A percentile compares a stretch with the other conserved stretches of the same genome.
Evolutionary conservation across 2,888 invertebrate species (phyloP).

Genomic region (Charanyca ferruginea): DNA sequence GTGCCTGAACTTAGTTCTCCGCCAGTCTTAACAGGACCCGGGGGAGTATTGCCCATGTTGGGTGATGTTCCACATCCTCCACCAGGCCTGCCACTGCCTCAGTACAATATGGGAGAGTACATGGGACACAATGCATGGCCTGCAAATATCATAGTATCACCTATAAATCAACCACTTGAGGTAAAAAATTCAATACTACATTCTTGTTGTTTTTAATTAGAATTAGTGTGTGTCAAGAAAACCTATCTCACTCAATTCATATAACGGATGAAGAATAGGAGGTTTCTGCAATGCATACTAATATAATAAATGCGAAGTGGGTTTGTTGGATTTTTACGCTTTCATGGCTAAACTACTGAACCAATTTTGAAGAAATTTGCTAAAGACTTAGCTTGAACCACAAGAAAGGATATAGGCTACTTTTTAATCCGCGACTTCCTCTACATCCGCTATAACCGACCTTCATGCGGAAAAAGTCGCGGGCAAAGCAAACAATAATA

Average conservation of each 20-base stretch:
- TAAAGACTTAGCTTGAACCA: too few relatives aligned
- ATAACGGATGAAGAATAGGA: not conserved
- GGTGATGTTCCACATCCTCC: conserved; percentile 86
- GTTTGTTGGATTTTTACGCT: too few relatives aligned
- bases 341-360: too few relatives aligned
- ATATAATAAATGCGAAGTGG: too few relatives aligned
- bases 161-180: conserved; percentile 88
- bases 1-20: conserved; percentile 84
- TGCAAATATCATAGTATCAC: conserved; percentile 85
- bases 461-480: too few relatives aligned
- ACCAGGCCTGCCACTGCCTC: conserved; percentile 86
- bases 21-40: conserved; percentile 78
- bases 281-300: not conserved
- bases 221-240: not conserved
- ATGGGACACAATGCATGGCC: conserved; percentile 87
- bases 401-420: too few relatives aligned
- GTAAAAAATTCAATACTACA: conserved; percentile 69
- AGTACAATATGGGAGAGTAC: conserved; percentile 87
- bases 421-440: too few relatives aligned
- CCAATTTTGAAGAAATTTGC: too few relatives aligned
- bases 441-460: too few relatives aligned
- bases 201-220: conserved; percentile 5
- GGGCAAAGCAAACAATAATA: not conserved
- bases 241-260: not conserved
- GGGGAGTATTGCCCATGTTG: conserved; percentile 80